Conservation (phyloP, 2,888 invertebrate species). For the Aelia acuminata region DNA sequence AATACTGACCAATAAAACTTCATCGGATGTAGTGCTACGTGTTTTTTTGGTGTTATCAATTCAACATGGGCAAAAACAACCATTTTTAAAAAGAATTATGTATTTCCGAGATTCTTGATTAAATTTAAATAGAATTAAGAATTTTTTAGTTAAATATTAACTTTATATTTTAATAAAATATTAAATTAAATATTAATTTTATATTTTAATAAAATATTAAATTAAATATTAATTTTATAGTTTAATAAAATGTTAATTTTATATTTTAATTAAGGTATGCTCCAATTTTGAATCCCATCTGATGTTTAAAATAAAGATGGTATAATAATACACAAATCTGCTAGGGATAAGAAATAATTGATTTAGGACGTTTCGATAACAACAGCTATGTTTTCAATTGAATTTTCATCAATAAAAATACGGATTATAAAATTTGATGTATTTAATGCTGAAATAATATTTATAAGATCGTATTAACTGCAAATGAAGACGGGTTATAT, state of each 20-base stretch:
- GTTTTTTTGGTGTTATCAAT: too few relatives aligned
- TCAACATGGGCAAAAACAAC: neutral
- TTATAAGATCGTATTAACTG: neutral
- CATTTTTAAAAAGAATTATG: neutral
- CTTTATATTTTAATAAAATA: too few relatives aligned
- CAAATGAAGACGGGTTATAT: neutral
- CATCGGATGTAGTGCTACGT: too few relatives aligned
- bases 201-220: too few relatives aligned
- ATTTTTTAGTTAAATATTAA: too few relatives aligned
- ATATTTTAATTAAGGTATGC: too few relatives aligned
- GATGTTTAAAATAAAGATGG: neutral
- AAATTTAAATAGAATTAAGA: too few relatives aligned
- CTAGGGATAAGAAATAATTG: neutral
- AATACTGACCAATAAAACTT: too few relatives aligned
- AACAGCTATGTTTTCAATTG: neutral
- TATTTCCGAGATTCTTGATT: neutral
- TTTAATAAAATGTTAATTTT: too few relatives aligned
- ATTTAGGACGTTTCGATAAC: neutral
- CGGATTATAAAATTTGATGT: neutral
- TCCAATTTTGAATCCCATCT: too few relatives aligned
- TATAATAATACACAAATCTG: neutral
- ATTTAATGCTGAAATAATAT: neutral
- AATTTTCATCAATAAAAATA: neutral
- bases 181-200: too few relatives aligned
- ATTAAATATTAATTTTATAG: too few relatives aligned